These are phyloP conservation scores for Pteronura brasiliensis DNA, from an alignment of 2,113 vertebrate species.

Conservation along the genomic window DNA sequence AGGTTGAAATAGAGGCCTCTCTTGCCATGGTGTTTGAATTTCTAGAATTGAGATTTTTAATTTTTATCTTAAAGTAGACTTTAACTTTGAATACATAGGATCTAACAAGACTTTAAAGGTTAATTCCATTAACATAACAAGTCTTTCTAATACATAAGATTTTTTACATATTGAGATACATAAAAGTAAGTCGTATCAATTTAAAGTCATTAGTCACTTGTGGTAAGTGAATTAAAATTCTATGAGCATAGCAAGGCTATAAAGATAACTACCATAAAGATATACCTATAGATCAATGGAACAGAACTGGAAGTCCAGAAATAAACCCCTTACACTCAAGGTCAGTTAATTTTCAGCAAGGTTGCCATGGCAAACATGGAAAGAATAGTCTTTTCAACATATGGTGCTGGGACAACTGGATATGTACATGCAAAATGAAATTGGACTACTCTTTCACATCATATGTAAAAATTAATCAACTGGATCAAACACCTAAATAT, in stretches of 20 bases:
- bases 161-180: neutral
- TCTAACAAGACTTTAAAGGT: neutral
- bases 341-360: neutral
- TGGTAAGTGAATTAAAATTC: constrained; percentile 46
- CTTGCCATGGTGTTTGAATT: neutral
- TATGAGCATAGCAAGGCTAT: neutral
- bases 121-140: neutral
- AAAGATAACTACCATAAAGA: neutral
- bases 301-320: neutral
- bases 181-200: constrained; percentile 17
- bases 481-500: neutral
- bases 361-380: neutral
- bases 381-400: neutral
- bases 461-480: constrained; percentile 5
- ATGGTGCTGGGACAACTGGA: neutral
- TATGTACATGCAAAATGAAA: neutral
- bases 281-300: neutral
- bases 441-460: neutral
- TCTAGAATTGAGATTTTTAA: neutral
- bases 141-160: constrained; percentile 1
- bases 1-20: neutral
- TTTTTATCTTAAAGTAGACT: constrained; percentile 36
- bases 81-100: neutral
- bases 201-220: neutral
- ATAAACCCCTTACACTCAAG: neutral